These are phyloP conservation scores for Burhinus oedicnemus DNA, from an alignment of 2,113 vertebrate species.

Conservation along the genomic window DNA sequence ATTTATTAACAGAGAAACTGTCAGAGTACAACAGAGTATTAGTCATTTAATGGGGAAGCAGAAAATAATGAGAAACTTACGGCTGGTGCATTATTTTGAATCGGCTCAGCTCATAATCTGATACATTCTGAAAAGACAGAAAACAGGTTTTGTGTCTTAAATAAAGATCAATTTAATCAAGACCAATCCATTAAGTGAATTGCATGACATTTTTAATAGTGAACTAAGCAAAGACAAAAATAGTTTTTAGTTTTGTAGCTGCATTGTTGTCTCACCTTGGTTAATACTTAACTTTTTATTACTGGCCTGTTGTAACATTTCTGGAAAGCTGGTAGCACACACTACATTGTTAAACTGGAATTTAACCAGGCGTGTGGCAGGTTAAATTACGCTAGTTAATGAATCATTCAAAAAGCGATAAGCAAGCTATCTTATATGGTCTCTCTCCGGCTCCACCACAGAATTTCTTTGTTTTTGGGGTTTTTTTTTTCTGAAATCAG, in stretches of 20 bases:
- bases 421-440: neutral
- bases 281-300: conserved; percentile 66
- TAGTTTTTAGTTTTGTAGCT: neutral
- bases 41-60: neutral
- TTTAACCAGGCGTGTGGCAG: neutral
- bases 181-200: neutral
- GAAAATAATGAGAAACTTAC: conserved; percentile 76
- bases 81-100: conserved; percentile 81
- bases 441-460: neutral
- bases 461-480: neutral
- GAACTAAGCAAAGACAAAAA: neutral
- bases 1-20: neutral
- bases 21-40: neutral
- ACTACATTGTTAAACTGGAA: neutral
- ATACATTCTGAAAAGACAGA: conserved; percentile 75
- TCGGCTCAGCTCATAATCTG: conserved; percentile 75
- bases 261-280: neutral
- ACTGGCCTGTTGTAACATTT: neutral
- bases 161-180: neutral
- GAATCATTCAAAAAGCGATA: conserved; percentile 21
- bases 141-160: neutral
- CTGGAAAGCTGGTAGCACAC: neutral
- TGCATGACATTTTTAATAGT: neutral
- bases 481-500: neutral
- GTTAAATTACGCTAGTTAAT: conserved; percentile 53